Conservation (phyloP, 2,888 invertebrate genomes). For the Philhelius pedissequus region DNA sequence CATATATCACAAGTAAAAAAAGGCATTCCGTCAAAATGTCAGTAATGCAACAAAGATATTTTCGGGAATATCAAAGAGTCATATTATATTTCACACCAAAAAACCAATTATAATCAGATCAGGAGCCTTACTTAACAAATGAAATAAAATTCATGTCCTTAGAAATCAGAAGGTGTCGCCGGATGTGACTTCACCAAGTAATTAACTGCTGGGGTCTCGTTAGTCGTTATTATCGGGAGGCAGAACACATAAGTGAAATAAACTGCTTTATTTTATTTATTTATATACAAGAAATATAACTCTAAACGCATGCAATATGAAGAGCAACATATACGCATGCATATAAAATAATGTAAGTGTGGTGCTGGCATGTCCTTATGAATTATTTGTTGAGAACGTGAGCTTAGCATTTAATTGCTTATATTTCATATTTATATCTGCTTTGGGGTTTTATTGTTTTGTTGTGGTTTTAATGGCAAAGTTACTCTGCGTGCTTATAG, state of each 20-base stretch:
- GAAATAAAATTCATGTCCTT: neutral
- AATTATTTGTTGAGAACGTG: slow-evolving; percentile 56
- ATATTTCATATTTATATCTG: slow-evolving; percentile 57
- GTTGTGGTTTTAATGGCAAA: slow-evolving; percentile 48
- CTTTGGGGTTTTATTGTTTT: slow-evolving; percentile 29
- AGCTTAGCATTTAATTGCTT: slow-evolving; percentile 48
- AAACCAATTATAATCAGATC: too few relatives aligned
- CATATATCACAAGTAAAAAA: too few relatives aligned
- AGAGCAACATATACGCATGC: neutral
- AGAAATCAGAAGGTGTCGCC: neutral
- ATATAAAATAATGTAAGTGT: neutral
- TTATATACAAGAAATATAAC: neutral
- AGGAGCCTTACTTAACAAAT: neutral
- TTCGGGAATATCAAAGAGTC: too few relatives aligned
- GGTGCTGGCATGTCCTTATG: slow-evolving; percentile 42
- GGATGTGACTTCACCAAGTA: neutral
- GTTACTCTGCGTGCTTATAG: neutral
- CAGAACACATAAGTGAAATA: neutral
- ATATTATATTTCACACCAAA: too few relatives aligned
- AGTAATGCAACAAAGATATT: too few relatives aligned
- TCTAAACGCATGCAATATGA: neutral
- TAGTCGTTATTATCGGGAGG: too few relatives aligned
- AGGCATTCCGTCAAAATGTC: too few relatives aligned
- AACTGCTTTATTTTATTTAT: neutral
- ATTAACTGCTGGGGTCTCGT: neutral